These are phyloP conservation scores for Thamnophis sirtalis DNA, from an alignment of 2,113 vertebrate species.

Conservation along the genomic window DNA sequence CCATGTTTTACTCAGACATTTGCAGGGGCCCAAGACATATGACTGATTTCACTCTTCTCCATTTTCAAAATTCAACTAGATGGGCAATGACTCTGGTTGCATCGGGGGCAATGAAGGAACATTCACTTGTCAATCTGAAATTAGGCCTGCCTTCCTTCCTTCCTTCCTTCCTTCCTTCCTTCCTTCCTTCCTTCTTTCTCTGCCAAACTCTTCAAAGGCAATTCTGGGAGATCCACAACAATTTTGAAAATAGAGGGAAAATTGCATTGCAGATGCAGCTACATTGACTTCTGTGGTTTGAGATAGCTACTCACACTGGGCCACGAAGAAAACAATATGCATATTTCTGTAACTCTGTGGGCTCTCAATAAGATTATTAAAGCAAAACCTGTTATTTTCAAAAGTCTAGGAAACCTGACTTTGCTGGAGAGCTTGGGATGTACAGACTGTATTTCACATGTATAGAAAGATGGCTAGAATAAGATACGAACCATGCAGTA, in stretches of 20 bases:
- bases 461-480: not conserved
- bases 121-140: not conserved
- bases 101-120: not conserved
- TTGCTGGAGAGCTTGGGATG: not conserved
- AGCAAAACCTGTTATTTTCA: not conserved
- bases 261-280: not conserved
- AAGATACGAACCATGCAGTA: not conserved
- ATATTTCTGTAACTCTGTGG: not conserved
- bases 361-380: not conserved
- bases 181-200: too few species aligned
- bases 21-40: not conserved
- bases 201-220: too few species aligned
- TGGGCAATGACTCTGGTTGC: not conserved
- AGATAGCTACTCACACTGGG: not conserved
- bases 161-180: too few species aligned
- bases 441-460: not conserved
- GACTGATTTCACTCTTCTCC: not conserved
- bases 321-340: not conserved
- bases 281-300: not conserved
- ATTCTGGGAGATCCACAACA: too few species aligned
- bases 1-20: not conserved
- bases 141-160: not conserved
- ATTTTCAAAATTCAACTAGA: not conserved
- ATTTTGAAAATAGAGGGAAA: not conserved
- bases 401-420: not conserved